Conservation (phyloP, 2,888 invertebrate genomes). For the Archips crataeganus region DNA sequence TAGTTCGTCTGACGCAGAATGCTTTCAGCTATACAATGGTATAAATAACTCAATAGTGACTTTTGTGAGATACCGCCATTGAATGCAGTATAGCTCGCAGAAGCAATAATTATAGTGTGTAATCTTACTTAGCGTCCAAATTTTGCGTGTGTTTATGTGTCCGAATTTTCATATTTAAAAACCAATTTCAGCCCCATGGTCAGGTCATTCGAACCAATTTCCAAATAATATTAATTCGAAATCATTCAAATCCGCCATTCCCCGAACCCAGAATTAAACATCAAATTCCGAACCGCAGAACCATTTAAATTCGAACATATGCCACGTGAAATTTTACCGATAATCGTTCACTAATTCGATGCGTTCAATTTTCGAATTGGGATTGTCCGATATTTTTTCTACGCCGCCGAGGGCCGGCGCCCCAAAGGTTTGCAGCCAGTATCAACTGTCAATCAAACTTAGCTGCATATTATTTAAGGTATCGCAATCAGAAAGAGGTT, state of each 20-base stretch:
- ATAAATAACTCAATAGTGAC: too few species aligned
- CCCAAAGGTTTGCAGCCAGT: slow-evolving; percentile 54
- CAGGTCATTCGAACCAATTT: slow-evolving; percentile 29
- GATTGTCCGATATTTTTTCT: slow-evolving; percentile 58
- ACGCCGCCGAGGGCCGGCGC: slow-evolving; percentile 56
- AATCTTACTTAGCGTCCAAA: too few species aligned
- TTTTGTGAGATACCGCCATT: too few species aligned
- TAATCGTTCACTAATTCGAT: slow-evolving; percentile 81
- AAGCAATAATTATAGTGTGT: too few species aligned
- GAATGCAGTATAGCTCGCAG: too few species aligned
- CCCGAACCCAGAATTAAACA: slow-evolving; percentile 44
- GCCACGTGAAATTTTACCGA: slow-evolving; percentile 78
- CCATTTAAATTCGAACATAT: slow-evolving; percentile 72
- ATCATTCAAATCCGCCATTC: slow-evolving; percentile 37
- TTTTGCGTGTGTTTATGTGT: background rate
- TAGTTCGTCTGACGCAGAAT: too few species aligned
- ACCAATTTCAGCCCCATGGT: slow-evolving; percentile 19
- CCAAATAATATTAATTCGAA: slow-evolving; percentile 40
- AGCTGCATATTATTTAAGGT: slow-evolving; percentile 74
- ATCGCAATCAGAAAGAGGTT: slow-evolving; percentile 61
- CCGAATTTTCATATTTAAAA: background rate
- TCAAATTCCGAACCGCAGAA: slow-evolving; percentile 52
- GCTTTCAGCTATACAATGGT: too few species aligned
- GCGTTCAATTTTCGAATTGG: slow-evolving; percentile 61
- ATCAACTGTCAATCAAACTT: slow-evolving; percentile 77